Percentiles rank a stretch among this genome's conserved stretches.
These are phyloP conservation scores for Catharus fuscescens DNA, from an alignment of 2,113 vertebrate species.

Conservation along the genomic window DNA sequence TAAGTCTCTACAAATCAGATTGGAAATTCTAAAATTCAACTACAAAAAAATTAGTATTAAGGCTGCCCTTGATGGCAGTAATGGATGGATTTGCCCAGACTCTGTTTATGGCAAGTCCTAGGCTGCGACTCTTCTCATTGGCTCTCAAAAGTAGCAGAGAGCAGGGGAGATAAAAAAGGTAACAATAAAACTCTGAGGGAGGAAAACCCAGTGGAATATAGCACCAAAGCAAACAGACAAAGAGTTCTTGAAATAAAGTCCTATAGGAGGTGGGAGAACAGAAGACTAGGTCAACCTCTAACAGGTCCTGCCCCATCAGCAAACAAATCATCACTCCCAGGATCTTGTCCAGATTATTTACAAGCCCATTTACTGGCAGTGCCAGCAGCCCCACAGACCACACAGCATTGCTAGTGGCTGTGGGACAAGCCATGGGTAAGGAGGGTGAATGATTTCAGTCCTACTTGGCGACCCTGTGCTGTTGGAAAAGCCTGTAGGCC, in stretches of 20 bases:
- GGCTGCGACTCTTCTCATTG: neutral
- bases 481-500: neutral
- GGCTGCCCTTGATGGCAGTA: neutral
- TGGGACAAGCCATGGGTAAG: neutral
- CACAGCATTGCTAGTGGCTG: neutral
- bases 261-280: neutral
- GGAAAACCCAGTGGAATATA: neutral
- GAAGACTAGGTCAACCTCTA: neutral
- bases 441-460: neutral
- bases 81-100: neutral
- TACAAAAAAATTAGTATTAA: fast-evolving
- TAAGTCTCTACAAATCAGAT: neutral
- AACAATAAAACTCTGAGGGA: neutral
- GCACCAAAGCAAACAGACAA: neutral
- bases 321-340: neutral
- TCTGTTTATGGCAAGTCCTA: neutral
- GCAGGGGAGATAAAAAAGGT: neutral
- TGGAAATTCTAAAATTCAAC: neutral
- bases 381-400: neutral
- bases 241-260: neutral
- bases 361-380: neutral
- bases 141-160: neutral
- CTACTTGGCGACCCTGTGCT: neutral
- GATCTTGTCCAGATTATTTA: neutral
- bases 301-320: neutral